A percentile compares a stretch with the other conserved stretches of the same genome.
phyloP scores from a whole-genome alignment of 2,888 invertebrate species.

The Parnassius orleans region DNA sequence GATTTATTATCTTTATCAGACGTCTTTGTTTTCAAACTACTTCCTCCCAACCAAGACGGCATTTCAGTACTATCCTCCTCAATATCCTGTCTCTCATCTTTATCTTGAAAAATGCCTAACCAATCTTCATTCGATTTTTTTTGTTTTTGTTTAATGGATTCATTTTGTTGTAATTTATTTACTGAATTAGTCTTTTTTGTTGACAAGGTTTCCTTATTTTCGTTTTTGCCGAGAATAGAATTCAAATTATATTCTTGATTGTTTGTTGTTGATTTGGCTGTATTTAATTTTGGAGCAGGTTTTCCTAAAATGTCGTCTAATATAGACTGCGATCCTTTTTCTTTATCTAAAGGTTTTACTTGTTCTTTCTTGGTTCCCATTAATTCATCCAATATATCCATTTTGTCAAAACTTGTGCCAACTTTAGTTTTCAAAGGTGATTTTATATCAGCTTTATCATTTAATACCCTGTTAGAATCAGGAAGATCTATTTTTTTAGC shows the following conservation, averaged over 20 bases:
- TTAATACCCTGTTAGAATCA: constrained; percentile 4
- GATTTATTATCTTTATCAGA: constrained; percentile 36
- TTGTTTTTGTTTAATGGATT: constrained; percentile 43
- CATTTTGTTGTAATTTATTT: constrained; percentile 38
- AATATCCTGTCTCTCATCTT: constrained; percentile 42
- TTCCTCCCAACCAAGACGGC: constrained; percentile 67
- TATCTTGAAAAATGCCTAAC: constrained; percentile 70
- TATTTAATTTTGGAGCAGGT: constrained; percentile 51
- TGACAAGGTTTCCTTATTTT: constrained; percentile 42
- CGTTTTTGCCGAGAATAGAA: constrained; percentile 55
- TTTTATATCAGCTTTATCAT: constrained; percentile 41
- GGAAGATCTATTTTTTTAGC: constrained; percentile 36
- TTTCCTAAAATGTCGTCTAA: constrained; percentile 80
- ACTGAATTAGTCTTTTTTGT: constrained; percentile 45
- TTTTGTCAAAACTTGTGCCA: constrained; percentile 50
- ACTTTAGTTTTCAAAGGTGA: constrained; percentile 57
- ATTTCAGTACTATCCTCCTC: constrained; percentile 52
- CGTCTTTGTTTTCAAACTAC: constrained; percentile 53
- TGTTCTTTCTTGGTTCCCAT: constrained; percentile 47
- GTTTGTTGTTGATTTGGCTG: constrained; percentile 48
- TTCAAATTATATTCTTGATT: constrained; percentile 64
- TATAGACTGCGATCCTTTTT: constrained; percentile 69
- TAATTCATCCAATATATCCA: constrained; percentile 56
- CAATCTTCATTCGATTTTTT: constrained; percentile 64
- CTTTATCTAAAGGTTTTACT: constrained; percentile 52